A percentile compares a stretch with the other conserved stretches of the same genome.
These are phyloP conservation scores for Paramormyrops hopkinsi DNA, from an alignment of 2,797 vertebrate genomes.

Conservation along the genomic window DNA sequence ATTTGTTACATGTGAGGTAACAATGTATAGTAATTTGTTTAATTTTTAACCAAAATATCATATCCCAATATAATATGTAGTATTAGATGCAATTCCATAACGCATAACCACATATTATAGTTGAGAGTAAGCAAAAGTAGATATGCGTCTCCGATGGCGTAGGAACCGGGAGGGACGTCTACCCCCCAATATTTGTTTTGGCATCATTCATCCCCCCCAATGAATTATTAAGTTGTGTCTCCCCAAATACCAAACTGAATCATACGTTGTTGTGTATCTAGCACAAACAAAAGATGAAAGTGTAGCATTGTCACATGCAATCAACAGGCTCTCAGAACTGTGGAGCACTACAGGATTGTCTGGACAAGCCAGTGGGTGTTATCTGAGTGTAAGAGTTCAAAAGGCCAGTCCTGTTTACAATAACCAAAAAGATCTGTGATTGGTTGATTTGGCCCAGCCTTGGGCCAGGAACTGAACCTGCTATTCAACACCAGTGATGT, in stretches of 20 bases:
- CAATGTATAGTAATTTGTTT: not conserved
- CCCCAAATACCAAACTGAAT: not conserved
- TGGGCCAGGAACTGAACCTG: not conserved
- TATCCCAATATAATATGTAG: not conserved
- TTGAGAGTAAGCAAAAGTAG: not conserved
- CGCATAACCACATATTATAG: not conserved
- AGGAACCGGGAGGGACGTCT: not conserved
- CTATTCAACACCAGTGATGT: not conserved
- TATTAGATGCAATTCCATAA: not conserved
- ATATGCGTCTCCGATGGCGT: not conserved
- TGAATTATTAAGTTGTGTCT: not conserved
- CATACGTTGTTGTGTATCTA: not conserved
- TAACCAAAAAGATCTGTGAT: not conserved
- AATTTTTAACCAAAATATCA: not conserved
- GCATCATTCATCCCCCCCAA: not conserved
- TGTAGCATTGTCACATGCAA: not conserved
- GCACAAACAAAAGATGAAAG: not conserved
- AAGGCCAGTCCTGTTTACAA: not conserved
- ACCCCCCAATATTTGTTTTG: not conserved
- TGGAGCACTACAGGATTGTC: not conserved
- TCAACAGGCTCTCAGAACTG: not conserved
- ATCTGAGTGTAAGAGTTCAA: not conserved
- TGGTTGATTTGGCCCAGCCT: not conserved
- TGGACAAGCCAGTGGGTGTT: not conserved
- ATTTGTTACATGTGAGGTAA: not conserved